Evolutionary conservation across 2,888 invertebrate genomes (phyloP).

Genomic region (Protula sp.): DNA sequence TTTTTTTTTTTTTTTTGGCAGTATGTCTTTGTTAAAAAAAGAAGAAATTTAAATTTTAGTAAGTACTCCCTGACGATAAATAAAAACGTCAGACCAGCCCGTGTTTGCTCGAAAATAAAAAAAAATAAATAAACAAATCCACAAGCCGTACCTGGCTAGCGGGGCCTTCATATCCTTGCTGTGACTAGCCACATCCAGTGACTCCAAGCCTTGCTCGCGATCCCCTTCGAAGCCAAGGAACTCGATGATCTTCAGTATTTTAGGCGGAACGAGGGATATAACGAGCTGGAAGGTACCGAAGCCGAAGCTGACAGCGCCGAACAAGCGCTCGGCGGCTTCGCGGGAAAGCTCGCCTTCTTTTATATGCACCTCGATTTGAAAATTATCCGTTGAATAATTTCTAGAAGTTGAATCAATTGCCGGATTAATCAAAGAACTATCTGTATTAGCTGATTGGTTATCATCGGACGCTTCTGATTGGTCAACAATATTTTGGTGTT

Average conservation of each 20-base stretch:
- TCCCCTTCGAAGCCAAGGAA: conserved; percentile 67
- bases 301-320: conserved; percentile 67
- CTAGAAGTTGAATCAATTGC: too few relatives aligned
- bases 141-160: conserved; percentile 62
- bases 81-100: too few relatives aligned
- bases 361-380: neutral
- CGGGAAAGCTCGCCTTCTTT: conserved; percentile 15
- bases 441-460: neutral
- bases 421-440: neutral
- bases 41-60: too few relatives aligned
- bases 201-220: conserved; percentile 59
- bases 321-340: conserved; percentile 60
- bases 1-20: too few relatives aligned
- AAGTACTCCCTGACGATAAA: too few relatives aligned
- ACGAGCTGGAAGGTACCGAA: conserved; percentile 67
- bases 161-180: conserved; percentile 67
- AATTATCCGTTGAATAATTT: neutral
- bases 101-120: neutral
- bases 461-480: neutral
- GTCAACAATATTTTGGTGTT: too few relatives aligned
- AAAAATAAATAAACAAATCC: too few relatives aligned
- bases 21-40: too few relatives aligned
- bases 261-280: conserved; percentile 64
- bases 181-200: conserved; percentile 60
- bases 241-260: conserved; percentile 59